Base-by-base conservation (phyloP, 2,888 invertebrate species). In the Drosophila quinaria region DNA sequence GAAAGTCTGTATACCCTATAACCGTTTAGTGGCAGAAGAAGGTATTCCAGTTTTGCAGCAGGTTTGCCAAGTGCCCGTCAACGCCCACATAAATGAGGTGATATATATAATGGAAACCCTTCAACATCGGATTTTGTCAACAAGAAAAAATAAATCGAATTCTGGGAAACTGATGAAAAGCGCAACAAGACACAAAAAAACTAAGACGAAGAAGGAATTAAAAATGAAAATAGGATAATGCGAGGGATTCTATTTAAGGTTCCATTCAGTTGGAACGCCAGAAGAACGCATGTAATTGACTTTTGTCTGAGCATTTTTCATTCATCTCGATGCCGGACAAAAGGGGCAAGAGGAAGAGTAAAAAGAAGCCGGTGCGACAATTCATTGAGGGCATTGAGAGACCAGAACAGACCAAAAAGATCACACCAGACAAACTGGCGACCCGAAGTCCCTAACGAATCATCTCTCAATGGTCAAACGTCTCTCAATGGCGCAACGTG, bases 241-340 rank as follows among this genome's bases (percentile, higher is more conserved):
- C 68, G 19, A 44, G 58, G 61, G 29, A 46, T 29, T 29, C 29
- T 29, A 29, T 29, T 29, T 8, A 44, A 42, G 37, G 37, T 25
- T 52, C 52, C 44, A 61, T 63, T 76, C 63, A 61, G 54, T 41
- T 60, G 46, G 67, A 61, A 71, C 70, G 75, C 49, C 67, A 69
- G 69, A 69, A 81, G 81, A 88, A 84, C 80, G 74, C 80, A 82
- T 80, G 86, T 91, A 91, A 91, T 91, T 91, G 91, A 91, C 91
- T 91, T 91, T 91, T 90, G 87, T 85, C 61, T 74, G 69, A 46
- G 70, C 70, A 77, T 75, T 76, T 42, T 49, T 79, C 89, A 88
- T 85, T 81, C 72, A 78, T 78, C 64, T 78, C 64, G 73, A 63
- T 61, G 39, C 55, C 65, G 67, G 58, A 74, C 63, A 69, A 77